phyloP scores from a whole-genome alignment of 2,888 invertebrate species.

The Lochmaea capreae region DNA sequence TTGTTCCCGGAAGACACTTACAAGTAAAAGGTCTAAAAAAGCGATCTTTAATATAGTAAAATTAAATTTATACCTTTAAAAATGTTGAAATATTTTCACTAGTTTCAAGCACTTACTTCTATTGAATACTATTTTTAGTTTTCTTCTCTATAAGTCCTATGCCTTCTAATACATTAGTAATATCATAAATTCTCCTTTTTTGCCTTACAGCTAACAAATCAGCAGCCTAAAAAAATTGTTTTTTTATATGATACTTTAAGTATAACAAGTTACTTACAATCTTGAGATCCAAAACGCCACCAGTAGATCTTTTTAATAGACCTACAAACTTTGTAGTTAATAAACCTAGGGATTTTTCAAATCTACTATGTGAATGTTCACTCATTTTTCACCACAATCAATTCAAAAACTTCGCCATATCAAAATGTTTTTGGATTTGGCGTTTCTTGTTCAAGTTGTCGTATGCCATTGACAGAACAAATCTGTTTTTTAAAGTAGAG shows the following conservation, averaged over 20 bases:
- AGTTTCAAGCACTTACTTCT: constrained; percentile 79
- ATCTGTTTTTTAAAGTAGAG: too few species aligned
- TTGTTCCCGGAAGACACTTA: constrained; percentile 81
- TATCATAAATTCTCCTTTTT: constrained; percentile 92
- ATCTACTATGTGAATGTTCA: constrained; percentile 80
- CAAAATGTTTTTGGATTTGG: constrained; percentile 28
- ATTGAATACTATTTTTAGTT: constrained; percentile 94
- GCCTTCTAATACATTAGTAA: constrained; percentile 93
- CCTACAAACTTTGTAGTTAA: constrained; percentile 92
- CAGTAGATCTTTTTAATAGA: constrained; percentile 88
- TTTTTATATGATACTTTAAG: not conserved
- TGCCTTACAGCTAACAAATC: constrained; percentile 89
- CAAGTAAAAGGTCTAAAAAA: constrained; percentile 61
- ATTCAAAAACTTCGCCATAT: constrained; percentile 50
- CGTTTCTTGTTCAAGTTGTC: constrained; percentile 11
- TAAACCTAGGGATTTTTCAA: constrained; percentile 92
- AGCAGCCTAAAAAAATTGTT: constrained; percentile 75
- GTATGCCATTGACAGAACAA: not conserved
- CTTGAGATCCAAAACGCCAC: constrained; percentile 94
- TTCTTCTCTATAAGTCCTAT: constrained; percentile 93
- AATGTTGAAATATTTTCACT: constrained; percentile 75
- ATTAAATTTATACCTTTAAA: constrained; percentile 2
- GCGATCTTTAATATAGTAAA: constrained; percentile 26
- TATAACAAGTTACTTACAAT: constrained; percentile 73
- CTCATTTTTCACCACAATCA: constrained; percentile 66